Base-by-base conservation (phyloP, 2,797 vertebrate species). In the Erethizon dorsatum region DNA sequence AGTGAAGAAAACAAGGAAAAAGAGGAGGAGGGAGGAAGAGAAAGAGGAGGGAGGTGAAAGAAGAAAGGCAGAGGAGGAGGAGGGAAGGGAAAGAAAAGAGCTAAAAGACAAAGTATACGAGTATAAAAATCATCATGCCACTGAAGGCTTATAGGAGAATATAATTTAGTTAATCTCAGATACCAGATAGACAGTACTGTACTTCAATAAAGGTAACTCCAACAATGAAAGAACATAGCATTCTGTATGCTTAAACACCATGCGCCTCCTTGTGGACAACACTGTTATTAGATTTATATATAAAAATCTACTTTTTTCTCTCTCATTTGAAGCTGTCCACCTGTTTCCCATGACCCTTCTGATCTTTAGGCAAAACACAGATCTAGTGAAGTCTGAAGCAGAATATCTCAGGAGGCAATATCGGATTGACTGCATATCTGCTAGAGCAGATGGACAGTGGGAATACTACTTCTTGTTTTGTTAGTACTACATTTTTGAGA, bases 251-350 rank as follows among this genome's bases (percentile, higher is more conserved):
- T 77, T 97, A 98, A 98, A 97, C 94, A 83, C 67, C 94, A 98
- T 92, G 97, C 91, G 98, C 98, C 98, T 97, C 91, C 98, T 98
- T 90, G 98, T 98, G 98, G 98, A 69, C 83, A 78, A n/a, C 12
- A 33, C 57, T 37, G 41, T 79, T 17, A 94, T 24, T 47, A 97
- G 90, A 78, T 28, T 61, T 67, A 50, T n/a, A 69, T 0, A 0
- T 1, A 33, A 85, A 75, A 87, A 0, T 31, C 28, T 20, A 63
- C 18, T 78, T 28, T 79, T 45, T 41, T 50, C 41, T 94, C 31
- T 82, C 59, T n/a, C 18, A 33, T 77, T 79, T 88, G 67, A 96
- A 80, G 7, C 61, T 80, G 13, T 67, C 12, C 1, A 47, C 5
- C 20, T 92, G 56, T 69, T 47, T 63, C n/a, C 33, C 83, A 85